Base-by-base conservation (phyloP, 1,140 invertebrate genomes). In the Orussus abietinus region DNA sequence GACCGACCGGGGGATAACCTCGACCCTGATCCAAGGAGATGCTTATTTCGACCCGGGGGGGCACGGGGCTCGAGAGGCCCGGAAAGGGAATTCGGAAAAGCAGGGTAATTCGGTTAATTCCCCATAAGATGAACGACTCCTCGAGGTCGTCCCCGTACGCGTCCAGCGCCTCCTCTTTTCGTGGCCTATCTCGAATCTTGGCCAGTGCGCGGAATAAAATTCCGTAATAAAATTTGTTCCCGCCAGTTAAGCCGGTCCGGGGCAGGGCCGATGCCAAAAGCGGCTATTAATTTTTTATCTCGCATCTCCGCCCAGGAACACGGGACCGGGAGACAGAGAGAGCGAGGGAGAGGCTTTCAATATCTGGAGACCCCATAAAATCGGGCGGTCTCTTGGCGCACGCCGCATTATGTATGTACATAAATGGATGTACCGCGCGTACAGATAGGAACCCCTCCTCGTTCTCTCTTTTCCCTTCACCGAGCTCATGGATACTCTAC, bases 171-270 rank as follows among this genome's bases (percentile, higher is more conserved):
- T 19, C 14, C n/a, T 37, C 13, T 18, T 20, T 25, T 29, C 21
- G 14, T 29, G n/a, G 4, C 20, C 6, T 32, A 38, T 39, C 34
- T 22, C 17, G 11, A 35, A 66, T 70, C 62, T 69, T 50, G 55
- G 50, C 48, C 55, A 38, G 42, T 46, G 47, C 37, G 52, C 46
- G 52, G 51, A 67, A 65, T 62, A 65, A 64, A 63, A 59, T 66
- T 68, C 56, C 54, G 60, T 71, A 72, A 71, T 72, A 72, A 72
- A 72, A 72, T 72, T 69, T 69, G 61, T 69, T 70, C 67, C 66
- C 60, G 65, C 58, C 69, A 66, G 66, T 69, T 64, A 66, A 57
- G 53, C 48, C 52, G 40, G 55, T 15, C 51, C 49, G 42, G 31
- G 3, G 6, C 12, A 35, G 31, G 38, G 18, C 17, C 12, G 29